phyloP scores from a whole-genome alignment of 2,113 vertebrate species.

The Gulo gulo region DNA sequence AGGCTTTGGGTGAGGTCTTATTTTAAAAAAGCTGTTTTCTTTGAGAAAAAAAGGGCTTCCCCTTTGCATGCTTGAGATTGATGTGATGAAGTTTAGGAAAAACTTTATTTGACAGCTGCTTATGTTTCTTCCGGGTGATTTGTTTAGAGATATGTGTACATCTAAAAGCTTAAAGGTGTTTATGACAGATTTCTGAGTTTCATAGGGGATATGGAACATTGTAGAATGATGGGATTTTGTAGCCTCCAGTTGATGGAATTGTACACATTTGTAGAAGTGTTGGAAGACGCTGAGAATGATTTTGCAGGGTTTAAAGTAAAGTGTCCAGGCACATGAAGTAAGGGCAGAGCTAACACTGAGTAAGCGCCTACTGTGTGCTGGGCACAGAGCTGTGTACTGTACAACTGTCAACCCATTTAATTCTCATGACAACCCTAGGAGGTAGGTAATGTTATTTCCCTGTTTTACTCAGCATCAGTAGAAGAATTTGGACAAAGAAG shows the following conservation, averaged over 20 bases:
- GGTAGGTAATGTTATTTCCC: accelerated
- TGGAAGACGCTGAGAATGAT: neutral
- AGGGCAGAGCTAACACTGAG: neutral
- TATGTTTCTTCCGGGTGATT: neutral
- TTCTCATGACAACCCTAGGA: neutral
- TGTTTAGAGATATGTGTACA: neutral
- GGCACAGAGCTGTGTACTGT: neutral
- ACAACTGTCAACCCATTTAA: accelerated
- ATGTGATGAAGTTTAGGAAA: neutral
- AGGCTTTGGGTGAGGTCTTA: neutral
- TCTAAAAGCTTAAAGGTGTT: neutral
- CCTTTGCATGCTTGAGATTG: neutral
- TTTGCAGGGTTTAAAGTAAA: neutral
- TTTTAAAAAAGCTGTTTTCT: neutral
- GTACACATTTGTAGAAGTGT: neutral
- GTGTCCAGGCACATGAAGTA: no score
- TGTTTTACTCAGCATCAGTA: neutral
- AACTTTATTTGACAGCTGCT: neutral
- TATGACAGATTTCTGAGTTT: neutral
- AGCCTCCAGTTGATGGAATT: neutral
- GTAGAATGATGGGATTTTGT: neutral
- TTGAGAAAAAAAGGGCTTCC: neutral
- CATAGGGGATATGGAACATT: no score
- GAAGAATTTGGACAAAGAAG: neutral
- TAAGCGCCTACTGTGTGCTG: no score